Evolutionary conservation across 2,888 invertebrate genomes (phyloP).

Genomic region (Pharmacophagus antenor): DNA sequence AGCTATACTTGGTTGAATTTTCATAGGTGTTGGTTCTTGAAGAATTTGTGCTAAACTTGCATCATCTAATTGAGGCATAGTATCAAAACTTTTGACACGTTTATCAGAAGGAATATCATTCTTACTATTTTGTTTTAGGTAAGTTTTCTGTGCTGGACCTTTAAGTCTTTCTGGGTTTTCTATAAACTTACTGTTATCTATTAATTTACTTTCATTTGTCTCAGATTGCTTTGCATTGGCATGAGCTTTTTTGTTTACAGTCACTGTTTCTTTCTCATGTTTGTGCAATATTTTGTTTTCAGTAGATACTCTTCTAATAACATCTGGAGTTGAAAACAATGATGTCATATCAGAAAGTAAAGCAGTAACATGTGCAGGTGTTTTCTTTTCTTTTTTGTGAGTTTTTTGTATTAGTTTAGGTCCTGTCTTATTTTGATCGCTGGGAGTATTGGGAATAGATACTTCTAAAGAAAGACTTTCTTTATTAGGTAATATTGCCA

Average conservation of each 20-base stretch:
- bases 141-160: constrained; percentile 47
- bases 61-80: constrained; percentile 74
- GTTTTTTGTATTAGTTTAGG: constrained; percentile 66
- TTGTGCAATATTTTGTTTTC: constrained; percentile 72
- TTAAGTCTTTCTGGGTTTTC: constrained; percentile 47
- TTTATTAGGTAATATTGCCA: constrained; percentile 43
- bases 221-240: constrained; percentile 38
- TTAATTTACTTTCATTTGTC: constrained; percentile 38
- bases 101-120: constrained; percentile 47
- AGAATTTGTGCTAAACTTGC: constrained; percentile 73
- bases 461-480: constrained; percentile 48
- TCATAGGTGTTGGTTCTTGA: constrained; percentile 63
- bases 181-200: constrained; percentile 35
- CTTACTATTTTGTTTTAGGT: constrained; percentile 52
- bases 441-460: constrained; percentile 41
- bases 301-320: constrained; percentile 84
- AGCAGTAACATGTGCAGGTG: constrained; percentile 80
- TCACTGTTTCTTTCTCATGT: constrained; percentile 67
- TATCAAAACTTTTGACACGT: constrained; percentile 58
- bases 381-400: constrained; percentile 78
- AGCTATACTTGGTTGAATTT: constrained; percentile 55
- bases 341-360: constrained; percentile 83
- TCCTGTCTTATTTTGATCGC: constrained; percentile 60
- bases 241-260: constrained; percentile 46
- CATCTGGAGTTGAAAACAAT: constrained; percentile 89